Conservation (phyloP, 2,113 vertebrate species). For the Periophthalmodon schlosseri region DNA sequence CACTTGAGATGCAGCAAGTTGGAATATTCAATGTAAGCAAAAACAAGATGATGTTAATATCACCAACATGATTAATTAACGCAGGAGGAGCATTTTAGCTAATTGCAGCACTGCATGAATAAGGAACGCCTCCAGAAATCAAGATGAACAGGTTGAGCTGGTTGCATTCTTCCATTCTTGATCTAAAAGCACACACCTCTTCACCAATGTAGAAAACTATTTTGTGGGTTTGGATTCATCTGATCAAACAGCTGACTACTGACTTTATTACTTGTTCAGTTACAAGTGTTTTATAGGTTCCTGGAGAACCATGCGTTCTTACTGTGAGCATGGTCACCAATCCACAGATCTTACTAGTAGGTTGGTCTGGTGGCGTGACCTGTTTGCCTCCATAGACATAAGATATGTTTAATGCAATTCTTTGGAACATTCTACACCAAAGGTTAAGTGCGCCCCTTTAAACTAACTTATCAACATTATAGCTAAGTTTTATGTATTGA, state of each 20-base stretch:
- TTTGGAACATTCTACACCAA: too few relatives aligned
- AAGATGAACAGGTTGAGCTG: background rate
- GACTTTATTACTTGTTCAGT: too few relatives aligned
- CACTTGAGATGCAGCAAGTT: slow-evolving; percentile 21
- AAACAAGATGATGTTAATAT: slow-evolving; percentile 21
- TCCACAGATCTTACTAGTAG: background rate
- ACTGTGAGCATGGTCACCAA: too few relatives aligned
- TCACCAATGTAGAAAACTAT: background rate
- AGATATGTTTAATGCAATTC: too few relatives aligned
- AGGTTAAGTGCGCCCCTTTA: too few relatives aligned
- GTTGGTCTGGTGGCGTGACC: too few relatives aligned
- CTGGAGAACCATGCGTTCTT: too few relatives aligned
- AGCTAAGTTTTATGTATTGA: too few relatives aligned
- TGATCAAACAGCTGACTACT: too few relatives aligned
- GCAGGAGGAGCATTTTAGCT: background rate
- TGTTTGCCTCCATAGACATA: background rate
- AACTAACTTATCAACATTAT: too few relatives aligned
- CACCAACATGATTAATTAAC: background rate
- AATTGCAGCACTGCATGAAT: background rate
- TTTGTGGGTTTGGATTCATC: too few relatives aligned
- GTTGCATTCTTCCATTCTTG: background rate
- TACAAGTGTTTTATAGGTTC: too few relatives aligned
- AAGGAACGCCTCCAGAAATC: background rate
- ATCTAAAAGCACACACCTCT: background rate
- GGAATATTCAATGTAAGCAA: slow-evolving; percentile 29